Evolutionary conservation across 2,113 vertebrate species (phyloP), one percentile per base, ranked within the genome.

Genomic region (Geococcyx californianus): DNA sequence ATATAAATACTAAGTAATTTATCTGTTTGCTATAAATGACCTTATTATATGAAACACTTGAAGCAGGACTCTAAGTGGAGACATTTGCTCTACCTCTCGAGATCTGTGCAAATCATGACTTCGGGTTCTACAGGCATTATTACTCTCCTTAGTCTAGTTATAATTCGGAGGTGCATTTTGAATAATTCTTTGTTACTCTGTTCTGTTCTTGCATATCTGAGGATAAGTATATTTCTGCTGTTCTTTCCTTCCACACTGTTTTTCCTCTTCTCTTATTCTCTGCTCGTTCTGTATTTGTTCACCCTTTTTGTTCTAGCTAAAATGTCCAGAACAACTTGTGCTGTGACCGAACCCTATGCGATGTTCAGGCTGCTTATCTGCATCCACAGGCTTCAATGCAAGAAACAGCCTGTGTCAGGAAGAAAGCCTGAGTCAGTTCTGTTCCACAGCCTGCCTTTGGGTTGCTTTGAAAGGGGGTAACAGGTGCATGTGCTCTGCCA

Each of bases 191-290:
- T 13, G 24, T 74, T 79, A 14, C 60, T 66, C 26, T 83, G 1
- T 51, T 52, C 25, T 62, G 10, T 69, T 75, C 42, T 40, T 56
- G 9, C 6, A 3, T 81, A 36, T 72, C 26, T 56, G 8, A 66
- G 8, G 16, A 42, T 58, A 16, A 11, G 6, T 58, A 2, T 33
- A 24, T 81, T 67, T 77, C 26, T 16, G 26, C 24, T 25, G 15
- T 12, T 47, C 31, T 72, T n/a, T 63, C 14, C 17, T 4, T 59
- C 12, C 8, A 2, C 0, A 1, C 8, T 45, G 10, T 14, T 66
- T 77, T 66, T 47, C 63, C 23, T 88, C 14, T 49, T 70, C 40
- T 72, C 10, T 63, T 47, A 15, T 34, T 51, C 28, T 66, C 16
- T 55, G 20, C n/a, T 49, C 1, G 0, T 69, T 64, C 29, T 55